phyloP scores from a whole-genome alignment of 2,797 vertebrate species.

The Morelia viridis region DNA sequence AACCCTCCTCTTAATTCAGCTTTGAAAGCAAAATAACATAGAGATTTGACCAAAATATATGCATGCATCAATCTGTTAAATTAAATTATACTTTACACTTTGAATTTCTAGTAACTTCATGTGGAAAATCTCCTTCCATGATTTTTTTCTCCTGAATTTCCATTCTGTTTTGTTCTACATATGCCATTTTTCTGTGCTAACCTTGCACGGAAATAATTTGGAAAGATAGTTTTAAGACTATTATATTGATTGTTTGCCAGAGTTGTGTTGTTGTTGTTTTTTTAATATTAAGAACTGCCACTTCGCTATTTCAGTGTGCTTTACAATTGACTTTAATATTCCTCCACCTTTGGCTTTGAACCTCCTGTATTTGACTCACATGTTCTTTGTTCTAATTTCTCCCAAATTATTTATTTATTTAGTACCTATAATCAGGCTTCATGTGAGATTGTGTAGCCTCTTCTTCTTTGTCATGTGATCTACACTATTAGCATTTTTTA shows the following conservation, averaged over 20 bases:
- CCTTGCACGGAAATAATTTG: background rate
- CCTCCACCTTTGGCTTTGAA: background rate
- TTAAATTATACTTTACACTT: background rate
- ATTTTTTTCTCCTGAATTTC: background rate
- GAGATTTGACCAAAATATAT: background rate
- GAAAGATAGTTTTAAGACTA: background rate
- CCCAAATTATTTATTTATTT: background rate
- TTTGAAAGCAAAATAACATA: background rate
- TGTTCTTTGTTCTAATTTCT: background rate
- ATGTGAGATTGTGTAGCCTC: constrained; percentile 1
- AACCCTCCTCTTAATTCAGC: background rate
- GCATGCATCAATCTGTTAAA: background rate
- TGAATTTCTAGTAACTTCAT: constrained; percentile 24
- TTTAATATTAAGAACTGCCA: constrained; percentile 5
- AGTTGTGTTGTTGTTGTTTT: background rate
- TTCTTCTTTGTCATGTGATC: constrained; percentile 6
- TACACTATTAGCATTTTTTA: constrained; percentile 2
- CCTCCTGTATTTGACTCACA: background rate
- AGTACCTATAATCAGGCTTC: background rate
- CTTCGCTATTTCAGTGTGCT: background rate
- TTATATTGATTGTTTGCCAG: constrained; percentile 6
- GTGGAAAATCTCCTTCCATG: background rate
- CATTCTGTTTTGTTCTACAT: background rate
- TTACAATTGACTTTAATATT: constrained; percentile 20
- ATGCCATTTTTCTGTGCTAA: background rate